Base-by-base conservation (phyloP, 1,140 invertebrate species). In the Nasonia vitripennis region DNA sequence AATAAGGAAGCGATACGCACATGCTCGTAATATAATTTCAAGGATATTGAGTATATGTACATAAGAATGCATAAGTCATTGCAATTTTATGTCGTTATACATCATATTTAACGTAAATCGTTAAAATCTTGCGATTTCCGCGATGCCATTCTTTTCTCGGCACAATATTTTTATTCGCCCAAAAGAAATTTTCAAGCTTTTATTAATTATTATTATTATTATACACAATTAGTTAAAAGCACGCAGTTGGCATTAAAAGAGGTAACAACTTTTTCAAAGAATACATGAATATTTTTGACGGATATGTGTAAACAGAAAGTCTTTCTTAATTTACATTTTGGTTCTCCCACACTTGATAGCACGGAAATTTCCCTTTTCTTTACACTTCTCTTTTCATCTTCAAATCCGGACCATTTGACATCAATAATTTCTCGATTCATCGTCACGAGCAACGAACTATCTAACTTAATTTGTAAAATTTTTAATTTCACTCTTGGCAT, bases 21-120 rank as follows among this genome's bases (percentile, higher is more conserved):
- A 17, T 48, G 62, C 84, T 81, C 17, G 23, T 85, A 81, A 75
- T 31, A 68, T 77, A 67, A 81, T 77, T 85, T 85, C 84, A 85
- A 85, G 84, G 84, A 81, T 51, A 74, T 51, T 79, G 34, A 4
- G 34, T 6, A 23, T 62, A 62, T 74, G 48, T 45, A 67, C 27
- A n/a, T 34, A 75, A 75, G 70, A 77, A 20, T 74, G 79, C 84
- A 68, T 77, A 81, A 81, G 37, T 81, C 71, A 70, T 85, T 77
- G 75, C 78, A 27, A 41, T 85, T 85, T 81, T 81, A 81, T 81
- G 70, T 77, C 48, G 71, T 75, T 85, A 34, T 51, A 81, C 51
- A 81, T 81, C 37, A 81, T 77, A 48, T 85, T 85, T 81, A 51
- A 85, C 62, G 34, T 23, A 51, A 9, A 74, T 79, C 68, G 45